Base-by-base conservation (phyloP, 2,797 vertebrate species). In the Ctenosaura bakeri region DNA sequence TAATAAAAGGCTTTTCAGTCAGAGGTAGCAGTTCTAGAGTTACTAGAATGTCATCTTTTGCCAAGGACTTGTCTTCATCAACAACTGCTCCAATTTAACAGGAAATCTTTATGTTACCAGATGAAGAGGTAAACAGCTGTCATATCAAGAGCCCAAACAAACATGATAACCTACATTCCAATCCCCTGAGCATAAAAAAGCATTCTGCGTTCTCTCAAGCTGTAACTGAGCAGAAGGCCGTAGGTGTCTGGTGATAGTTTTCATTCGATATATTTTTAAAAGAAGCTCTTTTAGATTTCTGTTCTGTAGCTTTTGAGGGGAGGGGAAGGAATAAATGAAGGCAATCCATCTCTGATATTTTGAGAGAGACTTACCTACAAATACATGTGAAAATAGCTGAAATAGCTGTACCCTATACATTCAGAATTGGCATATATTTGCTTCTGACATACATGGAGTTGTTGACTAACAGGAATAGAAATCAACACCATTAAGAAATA, bases 91-190 rank as follows among this genome's bases (percentile, higher is more conserved):
- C 90, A 91, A 94, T 95, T 93, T 90, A 91, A 93, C 93, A 94
- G 85, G 90, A 94, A 94, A 94, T 94, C 85, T 95, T 94, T 93
- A 92, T 89, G 92, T 95, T 94, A 89, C 64, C 73, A 95, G 92
- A 95, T 89, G 91, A 96, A 94, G 92, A 96, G 92, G 94, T 95
- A 96, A 96, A 95, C 94, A 95, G 93, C 91, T 96, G 94, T 94
- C 96, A 95, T 83, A 81, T 86, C 76, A 54, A 90, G 90, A 96
- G 88, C 73, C 86, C 73, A 38, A 92, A 91, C 84, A 94, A 96
- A 92, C 87, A 92, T 88, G 32, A 81, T 88, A 94, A 94, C 92
- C 93, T 93, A 91, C 88, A 93, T 95, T 91, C 77, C 85, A 88
- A 90, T 85, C 89, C 92, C 91, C 46, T 89, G 88, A 94, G 94